These are phyloP conservation scores for Athetis lepigone DNA, from an alignment of 2,888 invertebrate species.

Conservation along the genomic window DNA sequence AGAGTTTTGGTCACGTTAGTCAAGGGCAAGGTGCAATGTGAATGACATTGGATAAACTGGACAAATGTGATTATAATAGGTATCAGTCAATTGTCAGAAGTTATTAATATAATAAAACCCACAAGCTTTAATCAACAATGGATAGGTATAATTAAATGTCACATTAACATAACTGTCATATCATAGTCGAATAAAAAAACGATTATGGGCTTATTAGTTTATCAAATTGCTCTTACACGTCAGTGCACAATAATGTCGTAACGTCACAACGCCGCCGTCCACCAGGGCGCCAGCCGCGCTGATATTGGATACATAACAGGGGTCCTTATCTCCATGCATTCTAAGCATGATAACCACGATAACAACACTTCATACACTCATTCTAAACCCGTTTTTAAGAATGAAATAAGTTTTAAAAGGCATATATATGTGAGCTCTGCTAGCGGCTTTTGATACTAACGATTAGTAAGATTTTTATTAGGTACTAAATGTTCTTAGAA, in stretches of 20 bases:
- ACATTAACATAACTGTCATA: conserved; percentile 30
- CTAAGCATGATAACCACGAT: conserved; percentile 47
- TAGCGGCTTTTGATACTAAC: conserved; percentile 1
- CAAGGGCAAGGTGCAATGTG: conserved; percentile 22
- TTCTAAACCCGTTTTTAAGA: not conserved
- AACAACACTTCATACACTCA: conserved; percentile 25
- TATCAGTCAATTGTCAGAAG: conserved; percentile 15
- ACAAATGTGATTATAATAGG: not conserved
- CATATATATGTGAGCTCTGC: conserved; percentile 1
- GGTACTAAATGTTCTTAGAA: conserved; percentile 28
- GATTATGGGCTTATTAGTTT: conserved; percentile 37
- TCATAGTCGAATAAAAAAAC: conserved; percentile 21
- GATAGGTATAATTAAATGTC: conserved; percentile 15
- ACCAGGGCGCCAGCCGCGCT: conserved; percentile 48
- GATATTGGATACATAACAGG: conserved; percentile 25
- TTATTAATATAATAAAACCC: conserved; percentile 19
- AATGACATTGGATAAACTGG: not conserved
- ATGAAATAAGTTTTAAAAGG: not conserved
- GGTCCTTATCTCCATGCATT: conserved; percentile 41
- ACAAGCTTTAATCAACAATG: conserved; percentile 14
- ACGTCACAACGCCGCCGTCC: conserved; percentile 21
- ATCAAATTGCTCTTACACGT: conserved; percentile 30
- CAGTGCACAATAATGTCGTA: conserved; percentile 31
- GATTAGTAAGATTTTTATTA: conserved; percentile 2
- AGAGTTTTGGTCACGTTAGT: conserved; percentile 7